Percentiles rank a stretch among this genome's conserved stretches.
phyloP scores from a whole-genome alignment of 1,140 invertebrate genomes.

The Drosophila pseudoobscura region DNA sequence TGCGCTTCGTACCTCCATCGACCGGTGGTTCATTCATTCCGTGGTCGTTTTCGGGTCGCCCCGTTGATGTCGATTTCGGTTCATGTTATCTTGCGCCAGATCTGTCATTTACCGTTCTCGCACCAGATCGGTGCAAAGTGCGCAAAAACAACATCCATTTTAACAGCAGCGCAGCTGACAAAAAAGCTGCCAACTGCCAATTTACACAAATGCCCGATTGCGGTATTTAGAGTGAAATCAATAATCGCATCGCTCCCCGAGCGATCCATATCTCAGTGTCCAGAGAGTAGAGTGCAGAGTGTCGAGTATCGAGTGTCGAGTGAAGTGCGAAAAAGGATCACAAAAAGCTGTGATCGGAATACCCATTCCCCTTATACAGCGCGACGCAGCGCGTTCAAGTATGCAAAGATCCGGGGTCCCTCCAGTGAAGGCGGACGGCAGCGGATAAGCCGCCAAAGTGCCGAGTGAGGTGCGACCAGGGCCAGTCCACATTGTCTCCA shows the following conservation, averaged over 20 bases:
- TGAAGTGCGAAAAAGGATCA: too few species aligned
- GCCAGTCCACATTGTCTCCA: constrained; percentile 27
- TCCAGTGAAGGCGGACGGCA: too few species aligned
- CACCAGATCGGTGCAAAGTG: constrained; percentile 44
- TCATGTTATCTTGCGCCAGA: constrained; percentile 69
- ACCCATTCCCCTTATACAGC: neutral
- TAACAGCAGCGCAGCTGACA: constrained; percentile 1
- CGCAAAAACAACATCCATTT: constrained; percentile 7
- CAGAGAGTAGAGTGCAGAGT: too few species aligned
- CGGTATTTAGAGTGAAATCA: constrained; percentile 14
- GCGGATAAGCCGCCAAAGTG: constrained; percentile 9
- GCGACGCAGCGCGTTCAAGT: constrained; percentile 8
- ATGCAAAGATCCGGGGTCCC: constrained; percentile 7
- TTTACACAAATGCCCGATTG: constrained; percentile 15
- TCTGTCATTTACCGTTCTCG: constrained; percentile 72
- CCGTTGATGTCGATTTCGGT: constrained; percentile 50
- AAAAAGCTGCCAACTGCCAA: constrained; percentile 1
- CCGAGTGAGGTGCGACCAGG: constrained; percentile 33
- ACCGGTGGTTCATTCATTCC: constrained; percentile 10
- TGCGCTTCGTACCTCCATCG: constrained; percentile 9
- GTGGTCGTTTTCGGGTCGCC: constrained; percentile 33
- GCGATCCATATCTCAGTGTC: constrained; percentile 7
- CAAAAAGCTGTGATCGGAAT: too few species aligned
- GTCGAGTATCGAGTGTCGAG: too few species aligned
- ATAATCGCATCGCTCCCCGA: constrained; percentile 3